Conservation (phyloP, 2,113 vertebrate genomes). For the Neolamprologus sp. region DNA sequence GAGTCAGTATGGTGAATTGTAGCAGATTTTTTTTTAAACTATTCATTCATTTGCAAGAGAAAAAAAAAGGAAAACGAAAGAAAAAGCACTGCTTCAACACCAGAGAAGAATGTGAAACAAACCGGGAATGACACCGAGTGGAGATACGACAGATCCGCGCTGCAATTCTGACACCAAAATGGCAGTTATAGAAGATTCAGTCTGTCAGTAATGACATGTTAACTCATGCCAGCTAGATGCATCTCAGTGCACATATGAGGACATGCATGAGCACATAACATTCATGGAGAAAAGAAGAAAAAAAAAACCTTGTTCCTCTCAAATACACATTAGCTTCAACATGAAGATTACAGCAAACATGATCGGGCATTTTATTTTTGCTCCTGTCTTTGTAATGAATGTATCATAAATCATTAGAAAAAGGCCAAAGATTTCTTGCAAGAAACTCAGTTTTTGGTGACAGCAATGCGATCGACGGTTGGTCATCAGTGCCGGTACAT, state of each 20-base stretch:
- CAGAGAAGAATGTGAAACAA: conserved; percentile 23
- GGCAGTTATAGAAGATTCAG: conserved; percentile 10
- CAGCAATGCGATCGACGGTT: conserved; percentile 18
- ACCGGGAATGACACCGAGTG: conserved; percentile 1
- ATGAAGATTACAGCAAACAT: conserved; percentile 48
- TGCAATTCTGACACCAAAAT: conserved; percentile 25
- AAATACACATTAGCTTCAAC: conserved; percentile 43
- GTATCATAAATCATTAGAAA: conserved; percentile 48
- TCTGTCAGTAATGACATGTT: conserved; percentile 34
- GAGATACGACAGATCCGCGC: conserved; percentile 3
- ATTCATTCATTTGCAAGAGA: conserved; percentile 7
- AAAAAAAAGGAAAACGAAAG: neutral
- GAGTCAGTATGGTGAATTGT: neutral
- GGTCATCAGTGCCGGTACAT: conserved; percentile 21
- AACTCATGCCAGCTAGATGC: conserved; percentile 49
- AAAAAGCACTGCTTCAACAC: conserved; percentile 21
- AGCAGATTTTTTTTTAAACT: neutral
- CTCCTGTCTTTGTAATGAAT: conserved; percentile 11
- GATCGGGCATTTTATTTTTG: conserved; percentile 17
- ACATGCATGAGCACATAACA: conserved; percentile 63
- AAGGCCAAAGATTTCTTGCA: conserved; percentile 33
- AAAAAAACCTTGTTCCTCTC: neutral
- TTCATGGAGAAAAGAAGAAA: conserved; percentile 33
- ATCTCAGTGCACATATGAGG: conserved; percentile 47
- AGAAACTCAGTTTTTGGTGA: conserved; percentile 45